Evolutionary conservation across 2,113 vertebrate species (phyloP).

Genomic region (Pholis gunnellus): DNA sequence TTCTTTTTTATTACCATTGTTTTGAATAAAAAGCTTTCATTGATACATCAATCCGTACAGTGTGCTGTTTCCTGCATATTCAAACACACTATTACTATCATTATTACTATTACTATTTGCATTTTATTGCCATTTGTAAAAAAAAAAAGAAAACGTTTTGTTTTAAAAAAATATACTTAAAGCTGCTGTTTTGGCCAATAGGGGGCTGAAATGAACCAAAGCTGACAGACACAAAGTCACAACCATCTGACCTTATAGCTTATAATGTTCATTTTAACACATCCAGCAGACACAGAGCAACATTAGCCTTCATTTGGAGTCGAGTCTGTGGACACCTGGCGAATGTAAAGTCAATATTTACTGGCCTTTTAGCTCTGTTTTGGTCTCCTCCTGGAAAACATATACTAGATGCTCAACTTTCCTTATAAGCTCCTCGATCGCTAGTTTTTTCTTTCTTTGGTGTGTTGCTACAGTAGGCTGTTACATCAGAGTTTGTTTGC

Average conservation of each 20-base stretch:
- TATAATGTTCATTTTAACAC: not conserved
- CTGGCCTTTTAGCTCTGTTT: not conserved
- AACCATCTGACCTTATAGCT: not conserved
- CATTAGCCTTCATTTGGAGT: not conserved
- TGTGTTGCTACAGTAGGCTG: not conserved
- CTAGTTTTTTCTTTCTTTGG: not conserved
- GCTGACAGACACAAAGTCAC: not conserved
- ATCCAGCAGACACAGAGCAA: not conserved
- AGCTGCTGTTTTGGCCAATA: not conserved
- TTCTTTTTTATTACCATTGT: conserved; percentile 44
- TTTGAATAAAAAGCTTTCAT: conserved; percentile 75
- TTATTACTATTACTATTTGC: not conserved
- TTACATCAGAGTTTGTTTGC: not conserved
- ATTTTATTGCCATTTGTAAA: not conserved
- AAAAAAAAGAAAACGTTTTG: not conserved
- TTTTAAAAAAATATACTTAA: conserved; percentile 1
- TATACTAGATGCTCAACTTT: not conserved
- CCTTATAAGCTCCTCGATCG: not conserved
- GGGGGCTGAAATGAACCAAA: not conserved
- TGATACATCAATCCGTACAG: not conserved
- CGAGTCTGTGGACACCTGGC: not conserved
- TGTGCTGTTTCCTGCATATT: conserved; percentile 19
- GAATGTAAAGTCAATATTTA: not conserved
- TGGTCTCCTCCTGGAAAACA: not conserved
- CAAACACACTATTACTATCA: not conserved